Evolutionary conservation across 2,797 vertebrate genomes (phyloP).

Genomic region (Poeciliopsis gracilis): DNA sequence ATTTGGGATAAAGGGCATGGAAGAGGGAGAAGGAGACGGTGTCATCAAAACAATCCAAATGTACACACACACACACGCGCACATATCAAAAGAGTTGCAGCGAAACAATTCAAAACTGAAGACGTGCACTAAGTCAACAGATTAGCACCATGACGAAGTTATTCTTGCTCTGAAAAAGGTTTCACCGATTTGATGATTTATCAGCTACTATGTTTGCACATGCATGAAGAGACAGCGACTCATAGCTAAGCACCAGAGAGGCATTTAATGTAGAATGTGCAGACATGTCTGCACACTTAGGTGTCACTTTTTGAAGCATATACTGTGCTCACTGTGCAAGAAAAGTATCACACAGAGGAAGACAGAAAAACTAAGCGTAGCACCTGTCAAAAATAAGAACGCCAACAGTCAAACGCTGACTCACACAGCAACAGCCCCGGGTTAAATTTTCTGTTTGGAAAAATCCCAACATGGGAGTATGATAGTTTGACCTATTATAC

Average conservation of each 20-base stretch:
- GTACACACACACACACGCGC: conserved; percentile 18
- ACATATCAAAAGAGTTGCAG: conserved; percentile 18
- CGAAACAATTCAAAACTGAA: conserved; percentile 56
- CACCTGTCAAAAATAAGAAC: conserved; percentile 60
- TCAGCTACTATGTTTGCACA: conserved; percentile 64
- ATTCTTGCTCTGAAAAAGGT: conserved; percentile 50
- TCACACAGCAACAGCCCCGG: conserved; percentile 38
- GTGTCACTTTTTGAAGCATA: conserved; percentile 41
- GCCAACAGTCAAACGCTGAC: conserved; percentile 40
- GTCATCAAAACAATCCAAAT: conserved; percentile 52
- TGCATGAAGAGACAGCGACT: conserved; percentile 45
- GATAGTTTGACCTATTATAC: conserved; percentile 37
- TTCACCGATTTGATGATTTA: conserved; percentile 49
- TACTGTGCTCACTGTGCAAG: conserved; percentile 15
- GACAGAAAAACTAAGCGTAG: conserved; percentile 49
- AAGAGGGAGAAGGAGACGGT: conserved; percentile 47
- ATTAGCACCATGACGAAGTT: conserved; percentile 59
- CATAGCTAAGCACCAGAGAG: conserved; percentile 68
- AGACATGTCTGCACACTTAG: conserved; percentile 67
- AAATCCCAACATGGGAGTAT: conserved; percentile 38
- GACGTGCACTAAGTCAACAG: conserved; percentile 67
- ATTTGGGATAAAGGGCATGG: conserved; percentile 35
- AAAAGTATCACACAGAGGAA: conserved; percentile 42
- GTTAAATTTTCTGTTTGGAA: conserved; percentile 42
- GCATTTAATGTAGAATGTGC: conserved; percentile 69